phyloP scores from a whole-genome alignment of 1,140 invertebrate genomes.

The Drosophila littoralis region DNA sequence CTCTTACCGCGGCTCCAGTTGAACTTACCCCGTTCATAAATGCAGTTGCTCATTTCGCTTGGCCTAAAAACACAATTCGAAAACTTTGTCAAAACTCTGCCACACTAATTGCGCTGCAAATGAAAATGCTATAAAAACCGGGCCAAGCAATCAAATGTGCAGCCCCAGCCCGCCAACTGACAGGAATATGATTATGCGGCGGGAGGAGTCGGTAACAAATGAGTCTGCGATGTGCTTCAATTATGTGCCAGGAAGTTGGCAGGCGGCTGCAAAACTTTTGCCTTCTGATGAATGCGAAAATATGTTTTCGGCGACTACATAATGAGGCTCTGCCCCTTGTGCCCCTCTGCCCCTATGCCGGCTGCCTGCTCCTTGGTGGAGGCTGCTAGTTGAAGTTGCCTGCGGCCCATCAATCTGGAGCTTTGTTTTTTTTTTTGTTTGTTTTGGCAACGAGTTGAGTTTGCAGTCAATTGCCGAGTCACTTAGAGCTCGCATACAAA shows the following conservation, averaged over 20 bases:
- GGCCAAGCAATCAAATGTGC: constrained; percentile 63
- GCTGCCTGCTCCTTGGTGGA: constrained; percentile 3
- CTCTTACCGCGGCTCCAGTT: not conserved
- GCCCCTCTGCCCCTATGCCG: not conserved
- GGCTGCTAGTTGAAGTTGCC: constrained; percentile 33
- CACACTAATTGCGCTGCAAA: constrained; percentile 70
- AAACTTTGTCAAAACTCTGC: constrained; percentile 48
- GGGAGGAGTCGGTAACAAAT: constrained; percentile 59
- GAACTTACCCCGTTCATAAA: constrained; percentile 5
- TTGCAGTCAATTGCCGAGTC: constrained; percentile 53
- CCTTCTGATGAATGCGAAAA: constrained; percentile 78
- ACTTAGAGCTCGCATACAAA: constrained; percentile 46
- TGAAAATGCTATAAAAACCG: constrained; percentile 57
- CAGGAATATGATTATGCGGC: constrained; percentile 55
- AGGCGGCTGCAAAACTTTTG: constrained; percentile 54
- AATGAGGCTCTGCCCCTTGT: constrained; percentile 57
- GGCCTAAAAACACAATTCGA: constrained; percentile 72
- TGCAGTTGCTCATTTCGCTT: constrained; percentile 36
- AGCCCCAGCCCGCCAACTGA: constrained; percentile 14
- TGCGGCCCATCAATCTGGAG: constrained; percentile 59
- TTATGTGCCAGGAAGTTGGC: constrained; percentile 65
- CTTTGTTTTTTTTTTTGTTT: constrained; percentile 18
- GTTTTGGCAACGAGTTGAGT: constrained; percentile 45
- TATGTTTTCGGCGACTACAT: constrained; percentile 74
- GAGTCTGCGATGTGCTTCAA: constrained; percentile 79